Base-by-base conservation (phyloP, 2,797 vertebrate species). In the Falco naumanni region DNA sequence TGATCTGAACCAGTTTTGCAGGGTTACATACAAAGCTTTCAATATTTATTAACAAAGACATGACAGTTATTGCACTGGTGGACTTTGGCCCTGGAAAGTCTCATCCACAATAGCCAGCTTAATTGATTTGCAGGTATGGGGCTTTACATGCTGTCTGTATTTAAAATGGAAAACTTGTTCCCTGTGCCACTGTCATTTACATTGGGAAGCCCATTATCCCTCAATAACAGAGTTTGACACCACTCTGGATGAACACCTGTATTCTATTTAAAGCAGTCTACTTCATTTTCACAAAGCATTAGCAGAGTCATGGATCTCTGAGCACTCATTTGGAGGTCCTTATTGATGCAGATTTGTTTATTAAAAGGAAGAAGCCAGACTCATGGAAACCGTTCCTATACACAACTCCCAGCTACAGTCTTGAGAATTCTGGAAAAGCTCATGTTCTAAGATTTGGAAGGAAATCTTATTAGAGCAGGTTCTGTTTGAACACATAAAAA, bases 231-330 rank as follows among this genome's bases (percentile, higher is more conserved):
- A 95, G 76, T 95, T 10, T 96, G 97, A 96, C 95, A 94, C 57
- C 28, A 71, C 70, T 78, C 74, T 87, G 90, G 76, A 78, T 76
- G 91, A 93, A 96, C 96, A 97, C 86, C 92, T 97, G 93, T 91
- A 95, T 74, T 89, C 82, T 70, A 45, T 95, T 95, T 83, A 93
- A 48, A 93, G 34, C 57, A 91, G 82, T 34, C 66, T 76, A 57
- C 74, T 90, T 94, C 54, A 91, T 97, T 97, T 96, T 96, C 95
- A 92, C 76, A 96, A 94, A 60, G 66, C 70, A 89, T 95, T 94
- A 97, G 86, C 48, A 54, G 69, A 83, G 92, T 43, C 90, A 76
- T 22, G 64, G 84, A 85, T 90, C 77, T 80, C 79, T 80, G 76
- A 96, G 54, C 79, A 81, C 33, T 86, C 81, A 33, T 61, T 81